Evolutionary conservation across 2,888 invertebrate species (phyloP), one percentile per base, ranked within the genome.

Genomic region (Apamea anceps): DNA sequence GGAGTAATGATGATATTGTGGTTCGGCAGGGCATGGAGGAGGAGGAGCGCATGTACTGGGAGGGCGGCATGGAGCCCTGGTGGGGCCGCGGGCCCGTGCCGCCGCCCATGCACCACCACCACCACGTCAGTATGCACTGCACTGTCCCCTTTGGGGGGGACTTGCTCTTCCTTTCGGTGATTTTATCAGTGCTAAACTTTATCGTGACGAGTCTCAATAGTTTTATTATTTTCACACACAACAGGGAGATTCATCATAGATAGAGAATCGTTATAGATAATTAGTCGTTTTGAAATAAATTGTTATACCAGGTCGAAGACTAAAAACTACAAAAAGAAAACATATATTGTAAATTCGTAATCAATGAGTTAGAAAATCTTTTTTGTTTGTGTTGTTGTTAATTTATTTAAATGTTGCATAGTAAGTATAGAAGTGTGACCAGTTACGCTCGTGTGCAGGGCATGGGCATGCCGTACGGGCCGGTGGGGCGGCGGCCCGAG

Each of bases 11-110:
- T 13, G 0, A 4, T 8, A n/a, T 3, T 4, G n/a, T 66, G 42
- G n/a, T n/a, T 7, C 8, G 6, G 15, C 89, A 95, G 96, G 94
- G 95, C 68, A 93, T 98, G 96, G 98, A 99, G 91, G 98, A 98
- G 86, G 98, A 98, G 88, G 98, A 98, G 93, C 97, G 98, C 88
- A 97, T 98, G 95, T 99, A 98, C 95, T 99, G 99, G 99, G 99
- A 99, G 92, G 99, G 99, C 91, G 98, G 88, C 97, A 98, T 86
- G 96, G 97, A 92, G 98, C 98, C 92, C 92, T 96, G 96, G 95
- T 95, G 97, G 96, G 93, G 96, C 92, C 96, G 97, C 88, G 97
- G 96, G 18, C 97, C 97, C 67, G 91, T 93, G 88, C 92, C 94
- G 87, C 94, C 94, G 82, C 95, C 93, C 78, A 87, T 91, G 89